A percentile compares a stretch with the other conserved stretches of the same genome.
phyloP scores from a whole-genome alignment of 2,113 vertebrate genomes.

The Puntigrus tetrazona region DNA sequence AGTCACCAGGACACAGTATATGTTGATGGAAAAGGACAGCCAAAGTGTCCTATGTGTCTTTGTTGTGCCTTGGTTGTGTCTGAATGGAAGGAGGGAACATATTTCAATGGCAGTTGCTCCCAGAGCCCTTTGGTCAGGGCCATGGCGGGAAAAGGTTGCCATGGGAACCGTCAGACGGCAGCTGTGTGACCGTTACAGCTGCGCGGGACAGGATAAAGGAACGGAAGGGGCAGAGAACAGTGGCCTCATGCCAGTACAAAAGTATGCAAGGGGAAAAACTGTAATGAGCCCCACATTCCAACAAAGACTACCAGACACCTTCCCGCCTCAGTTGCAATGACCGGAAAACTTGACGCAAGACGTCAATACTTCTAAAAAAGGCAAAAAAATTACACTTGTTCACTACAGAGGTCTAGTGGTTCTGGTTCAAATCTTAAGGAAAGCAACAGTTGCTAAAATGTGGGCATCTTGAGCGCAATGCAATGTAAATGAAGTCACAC shows the following conservation, averaged over 20 bases:
- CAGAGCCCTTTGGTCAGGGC: not conserved
- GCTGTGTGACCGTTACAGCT: conserved; percentile 32
- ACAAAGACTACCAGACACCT: not conserved
- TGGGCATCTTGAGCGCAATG: too few species aligned
- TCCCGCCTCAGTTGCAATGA: not conserved
- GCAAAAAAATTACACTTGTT: not conserved
- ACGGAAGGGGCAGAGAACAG: conserved; percentile 6
- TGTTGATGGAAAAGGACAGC: conserved; percentile 37
- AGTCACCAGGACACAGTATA: conserved; percentile 11
- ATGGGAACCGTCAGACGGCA: conserved; percentile 40
- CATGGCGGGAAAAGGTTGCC: conserved; percentile 31
- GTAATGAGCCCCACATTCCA: conserved; percentile 32
- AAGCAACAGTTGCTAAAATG: not conserved
- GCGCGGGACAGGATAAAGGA: conserved; percentile 29
- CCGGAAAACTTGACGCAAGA: conserved; percentile 5
- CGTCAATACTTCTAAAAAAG: conserved; percentile 8
- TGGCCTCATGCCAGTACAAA: conserved; percentile 3
- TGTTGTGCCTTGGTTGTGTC: not conserved
- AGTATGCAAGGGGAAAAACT: not conserved
- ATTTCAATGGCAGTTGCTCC: conserved; percentile 9
- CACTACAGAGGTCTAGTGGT: not conserved
- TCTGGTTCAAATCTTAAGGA: not conserved
- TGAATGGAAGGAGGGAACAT: not conserved
- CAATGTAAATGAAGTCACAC: not conserved
- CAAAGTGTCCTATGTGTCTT: conserved; percentile 28